Conservation (phyloP, 2,797 vertebrate species). For the Trichosurus vulpecula region DNA sequence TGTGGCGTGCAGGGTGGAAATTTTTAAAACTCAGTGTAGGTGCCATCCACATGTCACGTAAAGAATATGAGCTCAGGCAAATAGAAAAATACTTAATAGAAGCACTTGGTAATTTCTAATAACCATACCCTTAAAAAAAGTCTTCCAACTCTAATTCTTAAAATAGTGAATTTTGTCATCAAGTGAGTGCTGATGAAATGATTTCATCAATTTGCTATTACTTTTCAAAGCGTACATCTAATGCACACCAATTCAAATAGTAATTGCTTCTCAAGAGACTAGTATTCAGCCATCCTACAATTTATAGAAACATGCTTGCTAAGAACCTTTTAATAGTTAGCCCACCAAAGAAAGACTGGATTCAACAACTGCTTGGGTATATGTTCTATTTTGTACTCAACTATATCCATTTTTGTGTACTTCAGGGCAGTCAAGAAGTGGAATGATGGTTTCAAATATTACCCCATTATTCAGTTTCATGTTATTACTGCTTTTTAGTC, state of each 20-base stretch:
- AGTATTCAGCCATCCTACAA: constrained; percentile 57
- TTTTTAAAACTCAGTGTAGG: constrained; percentile 8
- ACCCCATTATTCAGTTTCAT: constrained; percentile 16
- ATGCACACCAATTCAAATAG: constrained; percentile 68
- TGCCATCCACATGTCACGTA: neutral
- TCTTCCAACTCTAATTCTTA: constrained; percentile 44
- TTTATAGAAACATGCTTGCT: constrained; percentile 44
- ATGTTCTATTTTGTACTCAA: neutral
- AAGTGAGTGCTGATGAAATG: constrained; percentile 78
- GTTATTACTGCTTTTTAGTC: constrained; percentile 19
- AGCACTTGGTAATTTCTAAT: neutral
- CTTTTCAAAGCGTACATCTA: constrained; percentile 56
- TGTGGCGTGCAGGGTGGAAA: constrained; percentile 28
- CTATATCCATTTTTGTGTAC: neutral
- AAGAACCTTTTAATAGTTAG: constrained; percentile 37
- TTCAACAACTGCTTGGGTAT: neutral
- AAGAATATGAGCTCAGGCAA: constrained; percentile 19
- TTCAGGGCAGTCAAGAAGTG: neutral
- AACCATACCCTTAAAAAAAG: neutral
- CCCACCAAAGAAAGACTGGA: neutral
- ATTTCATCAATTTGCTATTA: constrained; percentile 78
- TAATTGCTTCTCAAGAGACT: constrained; percentile 83
- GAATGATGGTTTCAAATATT: neutral
- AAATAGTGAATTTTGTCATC: constrained; percentile 62
- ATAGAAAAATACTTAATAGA: neutral